Base-by-base conservation (phyloP, 2,797 vertebrate species). In the Alosa sapidissima region DNA sequence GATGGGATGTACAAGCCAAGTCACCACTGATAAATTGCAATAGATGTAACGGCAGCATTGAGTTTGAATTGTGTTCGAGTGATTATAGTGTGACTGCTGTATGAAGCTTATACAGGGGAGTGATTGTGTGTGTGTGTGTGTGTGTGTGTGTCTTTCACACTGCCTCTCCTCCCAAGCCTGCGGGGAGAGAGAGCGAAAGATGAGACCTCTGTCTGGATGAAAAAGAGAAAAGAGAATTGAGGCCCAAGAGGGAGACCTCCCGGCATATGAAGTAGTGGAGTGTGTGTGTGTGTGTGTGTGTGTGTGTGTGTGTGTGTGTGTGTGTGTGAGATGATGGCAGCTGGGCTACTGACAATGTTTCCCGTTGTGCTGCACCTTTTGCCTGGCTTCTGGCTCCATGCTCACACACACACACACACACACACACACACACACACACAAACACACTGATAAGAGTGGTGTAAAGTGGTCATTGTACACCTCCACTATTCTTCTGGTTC, bases 121-220 rank as follows among this genome's bases (percentile, higher is more conserved):
- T 58, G 55, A 58, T 58, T 1, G 49, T 51, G 49, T 51, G 8
- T 51, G 49, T 51, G 49, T 49, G 49, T 49, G 49, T 11, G 49
- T 49, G 49, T 49, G 49, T 49, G 49, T 49, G 49, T 49, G 2
- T 65, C n/a, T 28, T 28, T 65, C 62, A 28, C 62, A 33, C 65
- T 16, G 65, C 11, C 65, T 72, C 65, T 72, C 65, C 65, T 72
- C 65, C 65, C 65, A 72, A 72, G 65, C 65, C 65, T 72, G 65
- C 65, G 65, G 65, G 65, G 24, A 36, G 28, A 72, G 11, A 72
- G 65, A 72, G 65, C 1, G 65, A 72, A 72, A 72, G 65, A 72
- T 72, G 65, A 72, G 65, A 36, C 3, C 28, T 16, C 65, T 13
- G 65, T 72, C 65, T 72, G 65, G 65, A 11, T 41, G 65, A 41